Percentiles rank a stretch among this genome's conserved stretches.
Evolutionary conservation across 2,888 invertebrate species (phyloP).

Genomic region (Amiota communis): DNA sequence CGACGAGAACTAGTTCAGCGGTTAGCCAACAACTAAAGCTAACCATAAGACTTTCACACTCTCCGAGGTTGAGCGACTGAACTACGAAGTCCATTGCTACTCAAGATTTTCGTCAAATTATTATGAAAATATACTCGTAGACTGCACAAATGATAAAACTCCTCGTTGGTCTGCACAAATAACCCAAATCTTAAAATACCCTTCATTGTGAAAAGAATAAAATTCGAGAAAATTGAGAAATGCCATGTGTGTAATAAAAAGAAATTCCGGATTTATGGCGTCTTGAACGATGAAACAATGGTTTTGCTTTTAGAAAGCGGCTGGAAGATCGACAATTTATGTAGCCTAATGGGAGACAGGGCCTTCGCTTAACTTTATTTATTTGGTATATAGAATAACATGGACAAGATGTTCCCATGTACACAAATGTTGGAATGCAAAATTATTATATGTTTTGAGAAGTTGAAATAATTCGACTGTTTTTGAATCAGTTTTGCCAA

Average conservation of each 20-base stretch:
- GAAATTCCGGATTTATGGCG: conserved; percentile 89
- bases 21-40: conserved; percentile 30
- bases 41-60: conserved; percentile 53
- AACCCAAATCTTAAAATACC: conserved; percentile 84
- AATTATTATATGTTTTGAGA: conserved; percentile 86
- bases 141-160: conserved; percentile 85
- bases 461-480: conserved; percentile 85
- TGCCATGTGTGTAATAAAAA: conserved; percentile 91
- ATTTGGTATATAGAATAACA: conserved; percentile 88
- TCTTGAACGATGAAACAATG: conserved; percentile 84
- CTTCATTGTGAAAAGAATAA: conserved; percentile 85
- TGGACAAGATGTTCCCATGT: conserved; percentile 82
- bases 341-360: conserved; percentile 83
- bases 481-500: conserved; percentile 89
- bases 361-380: conserved; percentile 89
- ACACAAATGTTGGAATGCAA: conserved; percentile 81
- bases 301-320: conserved; percentile 86
- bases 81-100: conserved; percentile 84
- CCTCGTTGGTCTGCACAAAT: conserved; percentile 91
- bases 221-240: conserved; percentile 92
- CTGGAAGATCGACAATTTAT: conserved; percentile 85
- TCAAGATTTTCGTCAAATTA: conserved; percentile 84
- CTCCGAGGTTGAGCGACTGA: conserved; percentile 73
- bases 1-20: too few species aligned
- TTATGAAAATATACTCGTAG: conserved; percentile 85